These are phyloP conservation scores for Patagioenas fasciata DNA, from an alignment of 2,113 vertebrate species.

Conservation along the genomic window DNA sequence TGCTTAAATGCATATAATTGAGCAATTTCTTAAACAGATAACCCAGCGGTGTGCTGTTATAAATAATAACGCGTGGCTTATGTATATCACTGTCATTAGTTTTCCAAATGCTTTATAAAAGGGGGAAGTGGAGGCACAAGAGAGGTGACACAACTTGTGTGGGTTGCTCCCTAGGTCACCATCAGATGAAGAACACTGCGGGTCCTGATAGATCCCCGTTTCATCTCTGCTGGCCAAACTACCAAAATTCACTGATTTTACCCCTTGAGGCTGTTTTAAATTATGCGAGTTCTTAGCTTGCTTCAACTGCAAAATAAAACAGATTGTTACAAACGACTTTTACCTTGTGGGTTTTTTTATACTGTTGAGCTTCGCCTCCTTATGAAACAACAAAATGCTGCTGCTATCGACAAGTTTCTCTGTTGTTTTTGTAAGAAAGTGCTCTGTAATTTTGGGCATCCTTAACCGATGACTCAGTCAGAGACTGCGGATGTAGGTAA, in stretches of 20 bases:
- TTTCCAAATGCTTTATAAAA: not conserved
- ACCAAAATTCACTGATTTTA: not conserved
- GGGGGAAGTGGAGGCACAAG: not conserved
- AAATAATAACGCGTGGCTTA: not conserved
- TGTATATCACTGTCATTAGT: not conserved
- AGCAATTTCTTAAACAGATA: not conserved
- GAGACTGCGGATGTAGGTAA: not conserved
- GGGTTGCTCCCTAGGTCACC: not conserved
- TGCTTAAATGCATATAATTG: not conserved
- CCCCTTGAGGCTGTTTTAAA: not conserved
- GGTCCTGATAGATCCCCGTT: not conserved
- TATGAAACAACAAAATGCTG: accelerated
- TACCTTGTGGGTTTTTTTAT: not conserved
- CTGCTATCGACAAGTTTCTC: not conserved
- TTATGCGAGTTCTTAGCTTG: not conserved
- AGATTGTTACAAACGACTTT: not conserved
- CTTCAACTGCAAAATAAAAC: not conserved
- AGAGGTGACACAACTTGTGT: not conserved
- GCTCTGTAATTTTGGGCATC: not conserved
- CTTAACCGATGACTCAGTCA: not conserved
- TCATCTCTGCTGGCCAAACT: not conserved
- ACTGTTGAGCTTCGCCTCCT: not conserved
- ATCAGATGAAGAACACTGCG: not conserved
- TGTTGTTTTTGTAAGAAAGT: not conserved
- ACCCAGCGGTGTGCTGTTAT: not conserved